phyloP scores from a whole-genome alignment of 2,797 vertebrate species.

The Ceryle rudis region DNA sequence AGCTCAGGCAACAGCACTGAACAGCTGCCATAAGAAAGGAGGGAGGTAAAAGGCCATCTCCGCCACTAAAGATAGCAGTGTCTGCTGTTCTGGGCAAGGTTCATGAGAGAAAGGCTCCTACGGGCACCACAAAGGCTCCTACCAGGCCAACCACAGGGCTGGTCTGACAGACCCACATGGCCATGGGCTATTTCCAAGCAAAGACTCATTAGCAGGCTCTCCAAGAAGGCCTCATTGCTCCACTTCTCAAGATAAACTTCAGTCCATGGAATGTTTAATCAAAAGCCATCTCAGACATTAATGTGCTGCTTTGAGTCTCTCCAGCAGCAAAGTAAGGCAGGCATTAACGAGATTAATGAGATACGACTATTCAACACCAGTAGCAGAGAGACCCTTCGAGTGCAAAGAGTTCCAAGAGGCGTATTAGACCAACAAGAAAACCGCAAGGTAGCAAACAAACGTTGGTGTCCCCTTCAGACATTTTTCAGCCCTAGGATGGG shows the following conservation, averaged over 20 bases:
- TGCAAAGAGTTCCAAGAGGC: background rate
- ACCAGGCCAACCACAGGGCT: fast-evolving
- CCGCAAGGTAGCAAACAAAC: background rate
- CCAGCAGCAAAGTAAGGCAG: background rate
- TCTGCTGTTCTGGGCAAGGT: background rate
- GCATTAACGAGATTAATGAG: background rate
- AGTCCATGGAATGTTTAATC: background rate
- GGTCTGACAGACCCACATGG: background rate
- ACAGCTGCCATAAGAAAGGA: background rate
- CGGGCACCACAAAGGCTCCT: background rate
- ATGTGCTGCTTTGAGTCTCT: background rate
- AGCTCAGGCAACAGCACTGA: background rate
- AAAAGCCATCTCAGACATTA: background rate
- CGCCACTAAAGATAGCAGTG: background rate
- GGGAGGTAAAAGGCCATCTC: background rate
- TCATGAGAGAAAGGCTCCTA: background rate
- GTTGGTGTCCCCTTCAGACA: background rate
- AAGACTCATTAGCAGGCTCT: background rate
- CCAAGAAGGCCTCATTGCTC: background rate
- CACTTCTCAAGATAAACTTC: background rate
- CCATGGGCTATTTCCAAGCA: background rate
- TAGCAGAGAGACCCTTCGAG: background rate
- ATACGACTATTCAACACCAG: background rate
- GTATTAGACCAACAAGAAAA: background rate
- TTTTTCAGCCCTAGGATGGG: background rate